phyloP scores from a whole-genome alignment of 2,113 vertebrate species.

The Hippopotamus amphibius region DNA sequence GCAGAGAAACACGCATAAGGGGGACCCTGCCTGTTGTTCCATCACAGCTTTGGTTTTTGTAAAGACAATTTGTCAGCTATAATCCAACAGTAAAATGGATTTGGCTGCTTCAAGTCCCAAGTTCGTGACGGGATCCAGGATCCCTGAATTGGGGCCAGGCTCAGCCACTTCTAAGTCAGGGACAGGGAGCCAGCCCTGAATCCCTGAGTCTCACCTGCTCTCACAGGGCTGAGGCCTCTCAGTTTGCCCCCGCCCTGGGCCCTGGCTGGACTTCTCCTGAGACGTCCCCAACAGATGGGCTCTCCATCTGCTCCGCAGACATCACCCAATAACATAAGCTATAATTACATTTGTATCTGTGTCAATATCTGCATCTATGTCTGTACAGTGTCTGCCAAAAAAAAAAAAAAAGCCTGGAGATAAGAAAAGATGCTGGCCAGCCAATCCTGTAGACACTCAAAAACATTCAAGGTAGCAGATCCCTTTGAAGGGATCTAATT shows the following conservation, averaged over 20 bases:
- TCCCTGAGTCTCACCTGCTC: background rate
- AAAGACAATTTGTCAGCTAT: background rate
- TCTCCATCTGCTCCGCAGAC: background rate
- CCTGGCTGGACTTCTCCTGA: background rate
- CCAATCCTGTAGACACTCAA: background rate
- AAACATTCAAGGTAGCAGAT: background rate
- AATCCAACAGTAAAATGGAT: background rate
- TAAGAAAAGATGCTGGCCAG: background rate
- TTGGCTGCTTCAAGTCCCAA: background rate
- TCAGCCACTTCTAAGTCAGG: background rate
- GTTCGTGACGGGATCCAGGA: background rate
- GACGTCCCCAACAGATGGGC: background rate
- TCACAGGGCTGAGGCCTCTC: background rate
- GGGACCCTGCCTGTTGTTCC: too few relatives aligned
- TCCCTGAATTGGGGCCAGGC: background rate
- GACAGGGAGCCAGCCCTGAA: background rate
- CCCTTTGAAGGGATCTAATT: background rate
- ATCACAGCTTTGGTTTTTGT: background rate
- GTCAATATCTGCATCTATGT: conserved; percentile 41
- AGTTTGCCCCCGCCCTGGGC: background rate
- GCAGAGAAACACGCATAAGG: background rate
- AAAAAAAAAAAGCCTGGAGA: background rate
- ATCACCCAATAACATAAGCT: background rate
- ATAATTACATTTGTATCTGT: background rate
- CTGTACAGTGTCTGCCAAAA: background rate